Evolutionary conservation across 2,888 invertebrate species (phyloP).

Genomic region (Latrodectus elegans): DNA sequence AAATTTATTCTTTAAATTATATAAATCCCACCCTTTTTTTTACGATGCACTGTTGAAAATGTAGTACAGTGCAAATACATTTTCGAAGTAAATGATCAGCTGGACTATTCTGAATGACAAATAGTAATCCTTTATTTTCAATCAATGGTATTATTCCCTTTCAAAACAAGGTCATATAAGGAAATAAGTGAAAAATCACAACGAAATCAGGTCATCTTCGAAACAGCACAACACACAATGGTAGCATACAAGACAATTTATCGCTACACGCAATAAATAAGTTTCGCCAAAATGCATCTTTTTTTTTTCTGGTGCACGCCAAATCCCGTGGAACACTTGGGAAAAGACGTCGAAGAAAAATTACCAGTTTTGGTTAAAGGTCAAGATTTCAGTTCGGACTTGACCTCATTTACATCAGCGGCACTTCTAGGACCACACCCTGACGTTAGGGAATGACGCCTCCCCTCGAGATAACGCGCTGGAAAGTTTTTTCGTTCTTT

Average conservation of each 20-base stretch:
- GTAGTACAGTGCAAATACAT: no score
- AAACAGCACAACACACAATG: neutral
- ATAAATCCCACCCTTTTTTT: no score
- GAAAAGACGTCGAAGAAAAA: constrained; percentile 3
- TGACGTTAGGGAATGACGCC: constrained; percentile 20
- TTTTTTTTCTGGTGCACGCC: neutral
- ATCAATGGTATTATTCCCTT: no score
- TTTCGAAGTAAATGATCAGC: no score
- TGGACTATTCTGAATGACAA: no score
- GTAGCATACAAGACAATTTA: neutral
- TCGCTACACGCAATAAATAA: neutral
- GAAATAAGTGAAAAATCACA: neutral
- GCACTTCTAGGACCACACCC: constrained; percentile 46
- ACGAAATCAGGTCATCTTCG: neutral
- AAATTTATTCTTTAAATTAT: no score
- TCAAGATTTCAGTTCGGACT: constrained; percentile 47
- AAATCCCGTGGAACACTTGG: neutral
- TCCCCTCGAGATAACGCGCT: neutral
- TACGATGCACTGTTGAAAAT: no score
- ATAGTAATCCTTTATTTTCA: no score
- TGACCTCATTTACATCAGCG: constrained; percentile 61
- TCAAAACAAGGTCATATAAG: no score
- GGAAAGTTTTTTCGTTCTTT: constrained; percentile 6
- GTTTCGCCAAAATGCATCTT: neutral
- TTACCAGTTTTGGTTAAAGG: constrained; percentile 32